phyloP scores from a whole-genome alignment of 2,888 invertebrate genomes.

The Limenitis arthemis region DNA sequence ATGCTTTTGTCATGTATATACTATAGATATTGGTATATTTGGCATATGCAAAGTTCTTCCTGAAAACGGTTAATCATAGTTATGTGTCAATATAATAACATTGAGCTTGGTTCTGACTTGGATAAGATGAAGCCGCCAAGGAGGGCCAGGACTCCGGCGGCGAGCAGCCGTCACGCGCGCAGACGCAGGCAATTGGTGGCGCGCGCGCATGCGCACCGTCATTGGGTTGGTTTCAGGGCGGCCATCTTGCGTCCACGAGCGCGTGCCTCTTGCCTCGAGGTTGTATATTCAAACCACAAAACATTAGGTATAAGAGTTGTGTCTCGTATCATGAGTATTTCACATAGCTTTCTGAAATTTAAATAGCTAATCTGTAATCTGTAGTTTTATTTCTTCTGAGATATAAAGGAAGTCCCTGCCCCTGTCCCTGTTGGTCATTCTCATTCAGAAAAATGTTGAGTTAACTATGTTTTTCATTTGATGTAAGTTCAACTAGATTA shows the following conservation, averaged over 20 bases:
- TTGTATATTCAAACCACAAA: conserved; percentile 94
- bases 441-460: too few relatives aligned
- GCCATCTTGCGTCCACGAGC: conserved; percentile 85
- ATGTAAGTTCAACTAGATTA: too few relatives aligned
- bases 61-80: background rate
- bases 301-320: conserved; percentile 94
- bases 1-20: too few relatives aligned
- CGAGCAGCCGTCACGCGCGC: conserved; percentile 64
- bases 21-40: too few relatives aligned
- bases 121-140: conserved; percentile 47
- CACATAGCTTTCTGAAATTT: conserved; percentile 83
- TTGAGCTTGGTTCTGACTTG: conserved; percentile 36
- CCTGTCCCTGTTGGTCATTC: too few relatives aligned
- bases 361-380: background rate
- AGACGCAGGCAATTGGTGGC: conserved; percentile 38
- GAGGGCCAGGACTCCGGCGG: conserved; percentile 52
- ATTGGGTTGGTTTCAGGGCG: conserved; percentile 84
- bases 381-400: background rate
- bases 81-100: conserved; percentile 27
- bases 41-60: background rate
- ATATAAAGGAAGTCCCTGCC: too few relatives aligned
- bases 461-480: too few relatives aligned
- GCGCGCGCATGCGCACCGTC: conserved; percentile 75
- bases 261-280: conserved; percentile 86
- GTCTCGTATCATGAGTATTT: conserved; percentile 88